A percentile compares a stretch with the other conserved stretches of the same genome.
Evolutionary conservation across 2,113 vertebrate genomes (phyloP).

Genomic region (Dascyllus trimaculatus): DNA sequence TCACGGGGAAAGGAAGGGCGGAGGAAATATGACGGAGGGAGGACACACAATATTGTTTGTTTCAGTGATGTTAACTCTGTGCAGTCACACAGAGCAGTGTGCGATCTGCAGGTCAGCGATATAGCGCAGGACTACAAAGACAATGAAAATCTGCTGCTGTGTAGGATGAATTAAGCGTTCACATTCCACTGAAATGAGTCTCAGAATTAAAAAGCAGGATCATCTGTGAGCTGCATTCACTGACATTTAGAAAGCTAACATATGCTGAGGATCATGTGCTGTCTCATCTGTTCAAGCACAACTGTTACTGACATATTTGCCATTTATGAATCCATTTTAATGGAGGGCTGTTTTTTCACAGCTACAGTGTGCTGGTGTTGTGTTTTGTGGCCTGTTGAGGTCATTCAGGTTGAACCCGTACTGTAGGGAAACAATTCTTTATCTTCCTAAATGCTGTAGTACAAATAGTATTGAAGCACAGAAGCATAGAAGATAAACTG

Average conservation of each 20-base stretch:
- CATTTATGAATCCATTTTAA: too few relatives aligned
- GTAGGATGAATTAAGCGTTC: neutral
- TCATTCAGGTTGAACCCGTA: too few relatives aligned
- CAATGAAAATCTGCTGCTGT: neutral
- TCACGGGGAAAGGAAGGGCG: neutral
- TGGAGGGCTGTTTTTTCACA: too few relatives aligned
- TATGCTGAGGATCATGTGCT: neutral
- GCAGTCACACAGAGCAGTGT: neutral
- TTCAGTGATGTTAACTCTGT: slow-evolving; percentile 9
- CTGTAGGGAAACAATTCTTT: too few relatives aligned
- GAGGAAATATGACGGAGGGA: slow-evolving; percentile 1
- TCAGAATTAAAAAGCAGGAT: neutral
- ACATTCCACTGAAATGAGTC: neutral
- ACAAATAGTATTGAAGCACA: too few relatives aligned
- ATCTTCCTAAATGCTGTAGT: too few relatives aligned
- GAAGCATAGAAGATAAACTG: too few relatives aligned
- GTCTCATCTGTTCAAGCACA: too few relatives aligned
- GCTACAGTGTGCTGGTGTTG: too few relatives aligned
- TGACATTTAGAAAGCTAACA: neutral
- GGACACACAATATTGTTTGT: slow-evolving; percentile 13
- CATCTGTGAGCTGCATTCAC: neutral
- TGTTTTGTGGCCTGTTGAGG: too few relatives aligned
- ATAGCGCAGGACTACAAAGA: neutral
- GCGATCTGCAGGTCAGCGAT: neutral
- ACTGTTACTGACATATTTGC: too few relatives aligned